Conservation (phyloP, 2,888 invertebrate genomes). For the Diarsia mendica region DNA sequence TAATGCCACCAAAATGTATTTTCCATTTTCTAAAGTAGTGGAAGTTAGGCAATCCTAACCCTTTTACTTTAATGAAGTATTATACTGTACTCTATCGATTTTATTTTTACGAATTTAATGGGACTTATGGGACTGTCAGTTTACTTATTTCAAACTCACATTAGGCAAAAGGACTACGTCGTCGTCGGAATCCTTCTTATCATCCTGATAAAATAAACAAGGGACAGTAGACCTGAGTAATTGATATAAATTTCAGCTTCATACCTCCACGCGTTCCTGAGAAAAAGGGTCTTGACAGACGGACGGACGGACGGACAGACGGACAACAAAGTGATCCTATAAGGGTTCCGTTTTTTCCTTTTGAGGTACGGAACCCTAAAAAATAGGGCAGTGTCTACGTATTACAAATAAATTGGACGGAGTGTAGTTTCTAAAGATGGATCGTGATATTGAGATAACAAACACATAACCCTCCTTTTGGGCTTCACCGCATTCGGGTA, state of each 20-base stretch:
- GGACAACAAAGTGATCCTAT: too few species aligned
- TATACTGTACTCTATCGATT: background rate
- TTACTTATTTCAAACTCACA: slow-evolving; percentile 7
- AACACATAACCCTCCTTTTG: too few species aligned
- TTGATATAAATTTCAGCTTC: too few species aligned
- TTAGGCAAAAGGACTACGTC: slow-evolving; percentile 11
- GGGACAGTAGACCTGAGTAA: too few species aligned
- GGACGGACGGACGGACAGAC: too few species aligned
- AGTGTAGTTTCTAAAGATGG: background rate
- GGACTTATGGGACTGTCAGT: background rate
- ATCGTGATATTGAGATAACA: background rate
- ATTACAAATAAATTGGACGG: background rate
- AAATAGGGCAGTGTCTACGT: background rate
- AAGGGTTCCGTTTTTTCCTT: too few species aligned
- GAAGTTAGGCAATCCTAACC: background rate
- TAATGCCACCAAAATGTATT: too few species aligned
- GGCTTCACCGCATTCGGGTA: too few species aligned
- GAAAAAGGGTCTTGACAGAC: too few species aligned
- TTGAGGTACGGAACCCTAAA: too few species aligned
- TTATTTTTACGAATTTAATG: background rate
- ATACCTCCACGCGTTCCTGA: too few species aligned
- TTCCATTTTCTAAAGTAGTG: too few species aligned
- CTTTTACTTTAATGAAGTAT: background rate
- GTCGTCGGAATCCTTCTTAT: background rate
- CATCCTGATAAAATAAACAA: slow-evolving; percentile 20